These are phyloP conservation scores for Trochalopteron elliotii DNA, from an alignment of 2,113 vertebrate species.

Conservation along the genomic window DNA sequence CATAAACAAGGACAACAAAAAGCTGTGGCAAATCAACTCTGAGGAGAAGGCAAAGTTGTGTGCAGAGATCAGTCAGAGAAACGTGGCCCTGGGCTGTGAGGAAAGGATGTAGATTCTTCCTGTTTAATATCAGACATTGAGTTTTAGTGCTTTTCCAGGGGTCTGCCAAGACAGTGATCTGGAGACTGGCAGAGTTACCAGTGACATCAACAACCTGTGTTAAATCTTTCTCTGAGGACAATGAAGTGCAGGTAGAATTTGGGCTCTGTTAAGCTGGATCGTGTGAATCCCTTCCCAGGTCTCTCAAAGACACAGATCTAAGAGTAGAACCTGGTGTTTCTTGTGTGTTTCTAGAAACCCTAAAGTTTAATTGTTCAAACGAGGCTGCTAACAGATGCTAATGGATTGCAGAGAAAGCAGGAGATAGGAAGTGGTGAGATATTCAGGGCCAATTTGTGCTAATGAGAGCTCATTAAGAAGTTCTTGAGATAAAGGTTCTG, in stretches of 20 bases:
- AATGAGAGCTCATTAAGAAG: slow-evolving; percentile 47
- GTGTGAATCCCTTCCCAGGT: background rate
- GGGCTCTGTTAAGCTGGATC: background rate
- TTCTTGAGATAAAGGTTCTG: slow-evolving; percentile 10
- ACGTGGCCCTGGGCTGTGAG: background rate
- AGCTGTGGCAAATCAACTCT: background rate
- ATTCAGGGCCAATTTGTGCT: slow-evolving; percentile 35
- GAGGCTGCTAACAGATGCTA: slow-evolving; percentile 3
- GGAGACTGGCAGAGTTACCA: background rate
- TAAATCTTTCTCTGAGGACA: background rate
- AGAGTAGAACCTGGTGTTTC: background rate
- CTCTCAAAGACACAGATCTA: background rate
- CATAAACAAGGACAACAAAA: background rate
- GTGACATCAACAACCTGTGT: background rate
- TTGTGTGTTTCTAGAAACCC: background rate
- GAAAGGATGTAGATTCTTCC: background rate
- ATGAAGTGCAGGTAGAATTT: background rate
- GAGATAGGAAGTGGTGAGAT: slow-evolving; percentile 36
- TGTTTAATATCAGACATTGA: background rate
- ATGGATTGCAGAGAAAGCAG: slow-evolving; percentile 28
- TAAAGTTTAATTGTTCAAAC: slow-evolving; percentile 1
- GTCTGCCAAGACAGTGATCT: background rate
- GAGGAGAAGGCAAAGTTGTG: background rate
- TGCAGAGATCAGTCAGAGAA: background rate
- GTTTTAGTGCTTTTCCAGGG: background rate